Evolutionary conservation across 1,140 invertebrate species (phyloP), one percentile per base, ranked within the genome.

Genomic region (Lamellibrachia luymesi): DNA sequence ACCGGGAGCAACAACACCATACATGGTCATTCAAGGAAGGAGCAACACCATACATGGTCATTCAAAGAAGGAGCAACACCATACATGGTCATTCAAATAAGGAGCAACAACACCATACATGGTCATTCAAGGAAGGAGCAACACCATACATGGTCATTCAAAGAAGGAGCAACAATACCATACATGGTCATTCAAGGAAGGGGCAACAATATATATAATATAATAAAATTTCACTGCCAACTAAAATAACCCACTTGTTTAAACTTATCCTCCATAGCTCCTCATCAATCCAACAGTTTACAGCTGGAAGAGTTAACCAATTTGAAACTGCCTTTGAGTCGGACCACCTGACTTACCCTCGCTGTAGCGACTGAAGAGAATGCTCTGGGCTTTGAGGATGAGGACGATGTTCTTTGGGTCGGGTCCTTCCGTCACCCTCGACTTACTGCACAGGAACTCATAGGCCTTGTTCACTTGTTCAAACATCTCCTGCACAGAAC

Each of bases 351-450:
- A 93, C 95, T 96, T 95, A 98, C 98, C 98, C 95, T 98, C 97
- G 25, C 97, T 97, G 96, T 99, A 99, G 95, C 98, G 97, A 94
- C 98, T 97, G 95, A 99, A 99, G 1, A 99, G 97, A 95, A 99
- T 99, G 95, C 98, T 99, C 96, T 99, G 99, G 0, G 99, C 98
- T 95, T 98, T 97, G 27, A 99, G 96, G 95, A 99, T 98, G 1
- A 99, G 97, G 6, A 99, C 98, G 94, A 99, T 99, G 95, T 99
- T 99, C 94, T 99, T 98, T 2, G 99, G 98, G 97, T 99, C 98
- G 1, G 99, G 98, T 27, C 98, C 98, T 94, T 98, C 98, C 7
- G 97, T 97, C 6, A 97, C 97, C 97, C 98, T 98, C 17, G 98
- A 98, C 94, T 98, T 97, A 95, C 98, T 99, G 95, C 98, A 99